Base-by-base conservation (phyloP, 2,113 vertebrate genomes). In the Naja naja region DNA sequence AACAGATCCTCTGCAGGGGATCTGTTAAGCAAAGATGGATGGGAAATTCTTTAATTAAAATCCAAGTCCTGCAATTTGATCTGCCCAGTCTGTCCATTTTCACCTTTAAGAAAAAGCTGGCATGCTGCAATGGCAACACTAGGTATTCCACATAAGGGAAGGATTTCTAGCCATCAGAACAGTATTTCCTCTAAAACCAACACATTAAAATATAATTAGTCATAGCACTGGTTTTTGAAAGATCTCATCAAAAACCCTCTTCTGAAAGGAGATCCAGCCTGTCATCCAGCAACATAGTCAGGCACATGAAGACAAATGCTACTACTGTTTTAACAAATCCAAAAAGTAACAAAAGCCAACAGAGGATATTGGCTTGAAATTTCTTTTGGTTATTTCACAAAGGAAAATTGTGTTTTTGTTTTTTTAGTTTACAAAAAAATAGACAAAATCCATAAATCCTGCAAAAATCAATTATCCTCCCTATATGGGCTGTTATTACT, bases 1-100 rank as follows among this genome's bases (percentile, higher is more conserved):
- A 93, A 60, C 55, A 86, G 92, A 93, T 87, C 92, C 88, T n/a
- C 92, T 93, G 92, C 81, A 90, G 88, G 92, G 55, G 92, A 90
- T 64, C 92, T 64, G 22, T 89, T 89, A 86, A 91, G 93, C 55
- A 64, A 86, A 88, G 47, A 89, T 89, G 47, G 87, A 64, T 64
- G 74, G n/a, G 87, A 85, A 93, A 53, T n/a, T 43, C 87, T 85
- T 87, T 64, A 91, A 91, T 91, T 53, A 91, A 86, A 45, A 20
- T 47, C 69, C 87, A 91, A 87, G 20, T 34, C 69, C 14, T 93
- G 74, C 45, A 89, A 89, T 60, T 49, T 52, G 87, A 89, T 45
- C 90, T 93, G 16, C 58, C 88, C 54, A 93, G 47, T 60, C 69
- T 39, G 3, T n/a, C 64, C 23, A 25, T 86, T 85, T 85, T 52